Percentiles rank a stretch among this genome's conserved stretches.
These are phyloP conservation scores for Volucella inflata DNA, from an alignment of 2,888 invertebrate species.

Conservation along the genomic window DNA sequence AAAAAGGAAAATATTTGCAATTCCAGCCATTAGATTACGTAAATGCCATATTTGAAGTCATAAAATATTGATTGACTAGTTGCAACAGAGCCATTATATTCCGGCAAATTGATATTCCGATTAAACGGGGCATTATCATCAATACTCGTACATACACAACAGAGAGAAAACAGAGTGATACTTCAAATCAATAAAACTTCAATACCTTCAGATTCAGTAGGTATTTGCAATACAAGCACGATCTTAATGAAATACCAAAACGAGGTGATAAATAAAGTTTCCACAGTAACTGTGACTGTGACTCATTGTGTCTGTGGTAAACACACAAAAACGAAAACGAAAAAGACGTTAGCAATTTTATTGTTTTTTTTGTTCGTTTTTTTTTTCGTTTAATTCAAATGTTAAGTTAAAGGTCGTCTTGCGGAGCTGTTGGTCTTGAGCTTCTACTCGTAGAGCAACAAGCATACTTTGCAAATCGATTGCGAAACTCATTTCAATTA, in stretches of 20 bases:
- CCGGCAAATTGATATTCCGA: not conserved
- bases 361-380: constrained; percentile 13
- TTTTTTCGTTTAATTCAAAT: constrained; percentile 26
- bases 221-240: constrained; percentile 30
- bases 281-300: constrained; percentile 2
- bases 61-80: not conserved
- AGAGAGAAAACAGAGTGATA: too few species aligned
- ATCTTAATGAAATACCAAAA: constrained; percentile 11
- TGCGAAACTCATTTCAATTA: constrained; percentile 45
- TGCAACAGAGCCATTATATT: not conserved
- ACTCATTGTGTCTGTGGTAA: constrained; percentile 4
- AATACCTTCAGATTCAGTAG: constrained; percentile 21
- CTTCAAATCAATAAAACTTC: not conserved
- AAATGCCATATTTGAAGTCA: too few species aligned
- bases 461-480: constrained; percentile 64
- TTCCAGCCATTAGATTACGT: too few species aligned
- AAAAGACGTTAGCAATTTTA: constrained; percentile 1
- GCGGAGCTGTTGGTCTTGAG: constrained; percentile 24
- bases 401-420: constrained; percentile 53
- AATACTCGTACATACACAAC: not conserved
- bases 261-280: constrained; percentile 18
- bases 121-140: not conserved
- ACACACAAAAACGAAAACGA: constrained; percentile 24
- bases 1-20: too few species aligned
- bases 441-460: constrained; percentile 11